phyloP scores from a whole-genome alignment of 2,797 vertebrate genomes.

The Philypnodon macrostomus region DNA sequence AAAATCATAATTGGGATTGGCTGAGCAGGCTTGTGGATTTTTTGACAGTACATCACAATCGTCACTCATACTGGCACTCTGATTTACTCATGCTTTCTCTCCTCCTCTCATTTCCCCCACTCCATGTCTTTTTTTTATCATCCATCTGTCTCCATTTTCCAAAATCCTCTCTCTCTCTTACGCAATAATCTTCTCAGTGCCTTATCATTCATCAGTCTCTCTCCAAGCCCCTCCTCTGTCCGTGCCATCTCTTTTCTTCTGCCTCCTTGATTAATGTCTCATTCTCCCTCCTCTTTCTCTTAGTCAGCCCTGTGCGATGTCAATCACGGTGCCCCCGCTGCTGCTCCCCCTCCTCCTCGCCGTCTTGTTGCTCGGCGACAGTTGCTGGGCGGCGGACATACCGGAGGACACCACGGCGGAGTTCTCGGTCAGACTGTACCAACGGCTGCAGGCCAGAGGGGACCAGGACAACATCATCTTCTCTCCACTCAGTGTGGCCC shows the following conservation, averaged over 20 bases:
- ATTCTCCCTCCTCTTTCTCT: constrained; percentile 4
- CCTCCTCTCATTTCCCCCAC: constrained; percentile 14
- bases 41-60: not conserved
- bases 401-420: constrained; percentile 85
- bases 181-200: constrained; percentile 35
- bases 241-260: constrained; percentile 22
- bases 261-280: constrained; percentile 9
- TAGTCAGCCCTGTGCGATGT: constrained; percentile 58
- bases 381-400: constrained; percentile 77
- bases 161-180: constrained; percentile 35
- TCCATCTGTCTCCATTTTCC: constrained; percentile 28
- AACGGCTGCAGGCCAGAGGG: constrained; percentile 82
- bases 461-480: constrained; percentile 94
- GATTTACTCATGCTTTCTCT: constrained; percentile 37
- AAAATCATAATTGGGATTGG: no score
- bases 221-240: constrained; percentile 9
- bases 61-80: constrained; percentile 15
- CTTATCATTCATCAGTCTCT: constrained; percentile 16
- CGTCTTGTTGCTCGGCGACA: constrained; percentile 74
- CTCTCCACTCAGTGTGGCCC: constrained; percentile 87
- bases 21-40: no score
- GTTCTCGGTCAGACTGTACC: constrained; percentile 92
- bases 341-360: constrained; percentile 68
- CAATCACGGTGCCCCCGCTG: constrained; percentile 63
- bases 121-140: constrained; percentile 18